A percentile compares a stretch with the other conserved stretches of the same genome.
Conservation (phyloP, 2,888 invertebrate species). For the Nineta flava region DNA sequence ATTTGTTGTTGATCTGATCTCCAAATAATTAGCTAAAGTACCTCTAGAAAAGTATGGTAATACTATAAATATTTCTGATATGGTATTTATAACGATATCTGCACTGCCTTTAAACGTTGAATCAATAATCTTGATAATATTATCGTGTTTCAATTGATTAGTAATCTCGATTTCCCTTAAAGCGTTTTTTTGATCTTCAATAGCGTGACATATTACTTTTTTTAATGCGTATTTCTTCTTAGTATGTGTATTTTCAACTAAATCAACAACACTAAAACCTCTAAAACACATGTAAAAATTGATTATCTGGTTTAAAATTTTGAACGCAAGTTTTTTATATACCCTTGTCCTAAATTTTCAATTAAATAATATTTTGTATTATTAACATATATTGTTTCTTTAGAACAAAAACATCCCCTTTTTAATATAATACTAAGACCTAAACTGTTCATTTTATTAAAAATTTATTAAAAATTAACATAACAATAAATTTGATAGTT, state of each 20-base stretch:
- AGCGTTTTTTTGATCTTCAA: constrained; percentile 57
- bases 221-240: constrained; percentile 59
- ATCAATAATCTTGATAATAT: constrained; percentile 57
- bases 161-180: constrained; percentile 59
- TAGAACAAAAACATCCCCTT: constrained; percentile 62
- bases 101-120: constrained; percentile 41
- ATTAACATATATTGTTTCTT: constrained; percentile 53
- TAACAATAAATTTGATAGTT: too few species aligned
- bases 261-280: constrained; percentile 65
- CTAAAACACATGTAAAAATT: constrained; percentile 29
- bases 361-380: constrained; percentile 49
- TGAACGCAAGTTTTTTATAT: constrained; percentile 18
- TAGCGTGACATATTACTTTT: constrained; percentile 62
- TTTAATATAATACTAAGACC: constrained; percentile 52
- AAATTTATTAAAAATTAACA: neutral
- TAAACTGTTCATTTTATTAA: constrained; percentile 45
- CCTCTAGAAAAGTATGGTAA: constrained; percentile 67
- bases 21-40: constrained; percentile 53
- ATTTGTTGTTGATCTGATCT: constrained; percentile 35
- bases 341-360: constrained; percentile 65
- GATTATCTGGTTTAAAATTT: neutral
- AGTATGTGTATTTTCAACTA: constrained; percentile 50
- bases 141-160: constrained; percentile 50
- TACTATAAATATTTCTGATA: constrained; percentile 55
- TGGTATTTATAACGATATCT: constrained; percentile 48